These are phyloP conservation scores for Drosophila watanabei DNA, from an alignment of 1,140 invertebrate species.

Conservation along the genomic window DNA sequence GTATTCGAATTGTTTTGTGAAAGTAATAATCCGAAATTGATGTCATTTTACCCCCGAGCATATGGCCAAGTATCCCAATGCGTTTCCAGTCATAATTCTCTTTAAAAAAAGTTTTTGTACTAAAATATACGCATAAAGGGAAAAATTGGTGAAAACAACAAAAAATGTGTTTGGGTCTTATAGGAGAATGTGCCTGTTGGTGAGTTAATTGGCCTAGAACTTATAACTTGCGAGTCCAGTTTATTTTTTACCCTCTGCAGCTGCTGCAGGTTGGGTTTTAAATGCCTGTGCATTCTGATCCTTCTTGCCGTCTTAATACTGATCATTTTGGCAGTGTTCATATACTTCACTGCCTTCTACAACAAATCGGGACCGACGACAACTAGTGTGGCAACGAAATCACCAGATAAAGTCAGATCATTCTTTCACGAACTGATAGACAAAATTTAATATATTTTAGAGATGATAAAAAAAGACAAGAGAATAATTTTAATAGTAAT, in stretches of 20 bases:
- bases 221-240: background rate
- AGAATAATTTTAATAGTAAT: too few species aligned
- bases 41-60: conserved; percentile 42
- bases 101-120: background rate
- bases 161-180: conserved; percentile 1
- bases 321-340: background rate
- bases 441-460: background rate
- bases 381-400: background rate
- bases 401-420: too few species aligned
- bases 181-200: conserved; percentile 31
- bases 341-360: conserved; percentile 51
- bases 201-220: background rate
- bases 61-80: conserved; percentile 17
- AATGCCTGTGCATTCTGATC: background rate
- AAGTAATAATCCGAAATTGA: conserved; percentile 37
- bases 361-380: conserved; percentile 1
- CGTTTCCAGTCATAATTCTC: conserved; percentile 25
- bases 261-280: conserved; percentile 11
- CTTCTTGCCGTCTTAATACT: conserved; percentile 7
- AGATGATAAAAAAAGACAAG: too few species aligned
- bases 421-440: conserved; percentile 4
- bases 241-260: conserved; percentile 7
- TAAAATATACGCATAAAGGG: background rate
- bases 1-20: conserved; percentile 46
- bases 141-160: background rate